Conservation (phyloP, 2,888 invertebrate genomes). For the Anodontia alba region DNA sequence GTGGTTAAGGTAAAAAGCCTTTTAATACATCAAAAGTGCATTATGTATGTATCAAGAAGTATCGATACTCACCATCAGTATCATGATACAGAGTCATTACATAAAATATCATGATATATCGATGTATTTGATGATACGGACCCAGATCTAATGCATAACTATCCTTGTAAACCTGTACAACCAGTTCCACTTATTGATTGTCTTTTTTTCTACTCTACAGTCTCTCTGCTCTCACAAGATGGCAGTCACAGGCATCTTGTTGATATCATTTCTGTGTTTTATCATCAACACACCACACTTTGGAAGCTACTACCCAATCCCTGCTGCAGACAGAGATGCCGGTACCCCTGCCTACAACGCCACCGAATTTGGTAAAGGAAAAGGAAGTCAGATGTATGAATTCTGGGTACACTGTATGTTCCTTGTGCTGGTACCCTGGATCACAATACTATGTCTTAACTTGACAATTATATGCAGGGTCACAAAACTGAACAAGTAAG, state of each 20-base stretch:
- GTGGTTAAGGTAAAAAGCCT: too few species aligned
- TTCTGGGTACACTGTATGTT: constrained; percentile 79
- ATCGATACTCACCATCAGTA: too few species aligned
- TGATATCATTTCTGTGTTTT: constrained; percentile 66
- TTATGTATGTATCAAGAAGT: too few species aligned
- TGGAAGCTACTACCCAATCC: constrained; percentile 63
- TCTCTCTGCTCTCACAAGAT: constrained; percentile 66
- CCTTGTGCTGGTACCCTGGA: constrained; percentile 73
- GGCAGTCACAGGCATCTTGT: constrained; percentile 61
- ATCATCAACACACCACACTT: constrained; percentile 74
- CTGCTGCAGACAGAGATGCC: constrained; percentile 32
- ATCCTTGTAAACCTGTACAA: too few species aligned
- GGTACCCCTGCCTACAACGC: constrained; percentile 46
- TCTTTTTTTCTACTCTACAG: constrained; percentile 46
- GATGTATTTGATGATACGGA: too few species aligned
- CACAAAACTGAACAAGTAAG: constrained; percentile 58
- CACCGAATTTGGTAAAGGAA: constrained; percentile 65
- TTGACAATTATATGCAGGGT: constrained; percentile 68
- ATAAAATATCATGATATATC: too few species aligned
- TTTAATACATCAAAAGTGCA: too few species aligned
- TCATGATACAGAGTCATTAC: too few species aligned
- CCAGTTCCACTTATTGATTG: too few species aligned
- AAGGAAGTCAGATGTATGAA: constrained; percentile 68
- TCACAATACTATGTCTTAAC: constrained; percentile 70
- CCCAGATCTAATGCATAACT: too few species aligned